phyloP scores from a whole-genome alignment of 2,888 invertebrate genomes.

The Idaea straminata region DNA sequence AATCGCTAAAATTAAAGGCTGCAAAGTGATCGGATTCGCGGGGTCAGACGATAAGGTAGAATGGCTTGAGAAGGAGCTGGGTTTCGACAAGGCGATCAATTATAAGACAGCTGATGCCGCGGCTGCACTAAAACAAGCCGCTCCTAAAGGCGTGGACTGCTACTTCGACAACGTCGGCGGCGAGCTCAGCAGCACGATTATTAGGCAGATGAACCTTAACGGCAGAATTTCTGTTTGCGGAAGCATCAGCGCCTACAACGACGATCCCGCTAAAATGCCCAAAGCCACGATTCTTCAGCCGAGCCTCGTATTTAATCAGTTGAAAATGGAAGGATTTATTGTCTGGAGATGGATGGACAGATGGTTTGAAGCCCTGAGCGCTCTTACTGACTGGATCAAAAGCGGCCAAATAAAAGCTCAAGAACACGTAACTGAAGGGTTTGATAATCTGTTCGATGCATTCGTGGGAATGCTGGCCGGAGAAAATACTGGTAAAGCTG shows the following conservation, averaged over 20 bases:
- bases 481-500: constrained; percentile 84
- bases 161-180: constrained; percentile 89
- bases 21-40: constrained; percentile 83
- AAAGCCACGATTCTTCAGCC: constrained; percentile 75
- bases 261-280: constrained; percentile 33
- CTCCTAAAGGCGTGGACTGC: constrained; percentile 75
- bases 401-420: constrained; percentile 82
- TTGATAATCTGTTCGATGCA: constrained; percentile 84
- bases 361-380: constrained; percentile 79
- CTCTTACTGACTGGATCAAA: constrained; percentile 81
- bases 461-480: constrained; percentile 83
- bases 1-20: constrained; percentile 85
- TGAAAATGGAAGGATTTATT: constrained; percentile 83
- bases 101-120: constrained; percentile 83
- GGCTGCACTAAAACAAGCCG: constrained; percentile 76
- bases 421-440: constrained; percentile 85
- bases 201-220: constrained; percentile 77
- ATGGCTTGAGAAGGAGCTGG: constrained; percentile 83
- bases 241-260: constrained; percentile 78
- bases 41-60: constrained; percentile 85
- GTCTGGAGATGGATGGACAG: constrained; percentile 73
- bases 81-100: constrained; percentile 86
- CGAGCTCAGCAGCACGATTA: constrained; percentile 78
- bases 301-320: constrained; percentile 74
- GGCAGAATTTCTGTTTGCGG: constrained; percentile 83